Conservation (phyloP, 2,888 invertebrate genomes). For the Ferrisia virgata region DNA sequence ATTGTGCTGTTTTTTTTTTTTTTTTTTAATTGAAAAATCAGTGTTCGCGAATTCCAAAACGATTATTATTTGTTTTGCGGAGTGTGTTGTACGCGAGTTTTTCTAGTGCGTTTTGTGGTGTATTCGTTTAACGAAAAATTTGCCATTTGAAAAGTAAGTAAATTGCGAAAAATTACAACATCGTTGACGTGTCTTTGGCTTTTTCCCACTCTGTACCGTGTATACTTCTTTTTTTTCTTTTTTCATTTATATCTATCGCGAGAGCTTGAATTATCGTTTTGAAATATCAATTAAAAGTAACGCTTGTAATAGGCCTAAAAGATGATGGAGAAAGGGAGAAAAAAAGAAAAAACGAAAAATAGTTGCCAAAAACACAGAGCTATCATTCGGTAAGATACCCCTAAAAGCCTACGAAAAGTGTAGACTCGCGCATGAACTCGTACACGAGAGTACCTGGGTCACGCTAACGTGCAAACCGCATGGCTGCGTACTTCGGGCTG, state of each 20-base stretch:
- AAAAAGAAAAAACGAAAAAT: background rate
- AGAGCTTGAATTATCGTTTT: background rate
- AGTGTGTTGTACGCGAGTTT: background rate
- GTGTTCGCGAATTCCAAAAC: slow-evolving; percentile 20
- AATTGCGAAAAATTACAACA: background rate
- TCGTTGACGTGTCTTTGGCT: background rate
- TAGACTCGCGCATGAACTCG: slow-evolving; percentile 17
- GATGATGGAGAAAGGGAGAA: too few species aligned
- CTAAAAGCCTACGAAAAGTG: background rate
- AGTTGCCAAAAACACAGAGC: background rate
- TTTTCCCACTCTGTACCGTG: too few species aligned
- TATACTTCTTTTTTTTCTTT: too few species aligned
- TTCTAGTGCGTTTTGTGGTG: background rate
- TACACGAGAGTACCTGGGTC: slow-evolving; percentile 16
- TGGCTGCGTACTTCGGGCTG: slow-evolving; percentile 1
- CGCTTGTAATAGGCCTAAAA: background rate
- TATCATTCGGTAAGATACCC: background rate
- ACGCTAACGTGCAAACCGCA: slow-evolving; percentile 25
- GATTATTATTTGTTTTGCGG: background rate
- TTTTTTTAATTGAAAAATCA: background rate
- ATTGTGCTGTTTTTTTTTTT: slow-evolving; percentile 4
- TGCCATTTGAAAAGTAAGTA: background rate
- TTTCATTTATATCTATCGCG: too few species aligned
- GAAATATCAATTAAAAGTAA: background rate
- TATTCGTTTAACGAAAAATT: slow-evolving; percentile 16